Conservation (phyloP, 23 tunicate genomes). For the Trididemnum nubilum region DNA sequence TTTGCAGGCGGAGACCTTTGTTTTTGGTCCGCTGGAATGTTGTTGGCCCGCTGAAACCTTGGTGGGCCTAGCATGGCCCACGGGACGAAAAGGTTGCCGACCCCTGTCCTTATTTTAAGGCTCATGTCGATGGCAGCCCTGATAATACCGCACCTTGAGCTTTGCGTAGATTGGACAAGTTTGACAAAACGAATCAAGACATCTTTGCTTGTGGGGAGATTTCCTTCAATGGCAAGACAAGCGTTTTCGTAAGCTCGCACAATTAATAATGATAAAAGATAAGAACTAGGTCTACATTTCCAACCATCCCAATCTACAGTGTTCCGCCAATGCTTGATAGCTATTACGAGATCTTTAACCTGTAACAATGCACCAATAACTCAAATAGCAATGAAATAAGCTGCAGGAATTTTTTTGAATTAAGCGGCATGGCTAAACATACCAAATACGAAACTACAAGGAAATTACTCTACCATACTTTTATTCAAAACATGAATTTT, state of each 20-base stretch:
- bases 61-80: too few relatives aligned
- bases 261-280: slow-evolving; percentile 61
- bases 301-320: slow-evolving; percentile 73
- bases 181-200: slow-evolving; percentile 72
- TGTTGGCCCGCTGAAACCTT: too few relatives aligned
- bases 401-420: too few relatives aligned
- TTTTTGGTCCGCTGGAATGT: too few relatives aligned
- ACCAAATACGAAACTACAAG: too few relatives aligned
- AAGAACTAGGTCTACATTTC: slow-evolving; percentile 84
- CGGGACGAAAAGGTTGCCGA: too few relatives aligned
- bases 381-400: not conserved
- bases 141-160: slow-evolving; percentile 60
- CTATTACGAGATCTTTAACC: slow-evolving; percentile 85
- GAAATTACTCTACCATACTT: too few relatives aligned
- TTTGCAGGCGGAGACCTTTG: too few relatives aligned
- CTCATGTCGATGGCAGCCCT: too few relatives aligned
- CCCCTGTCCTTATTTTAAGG: too few relatives aligned
- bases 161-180: slow-evolving; percentile 59
- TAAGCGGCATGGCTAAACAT: too few relatives aligned
- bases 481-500: too few relatives aligned
- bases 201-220: slow-evolving; percentile 65
- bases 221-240: slow-evolving; percentile 72
- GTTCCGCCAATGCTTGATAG: slow-evolving; percentile 83
- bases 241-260: slow-evolving; percentile 88
- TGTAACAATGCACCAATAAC: not conserved